Base-by-base conservation (phyloP, 2,113 vertebrate species). In the Pampusana beccarii region DNA sequence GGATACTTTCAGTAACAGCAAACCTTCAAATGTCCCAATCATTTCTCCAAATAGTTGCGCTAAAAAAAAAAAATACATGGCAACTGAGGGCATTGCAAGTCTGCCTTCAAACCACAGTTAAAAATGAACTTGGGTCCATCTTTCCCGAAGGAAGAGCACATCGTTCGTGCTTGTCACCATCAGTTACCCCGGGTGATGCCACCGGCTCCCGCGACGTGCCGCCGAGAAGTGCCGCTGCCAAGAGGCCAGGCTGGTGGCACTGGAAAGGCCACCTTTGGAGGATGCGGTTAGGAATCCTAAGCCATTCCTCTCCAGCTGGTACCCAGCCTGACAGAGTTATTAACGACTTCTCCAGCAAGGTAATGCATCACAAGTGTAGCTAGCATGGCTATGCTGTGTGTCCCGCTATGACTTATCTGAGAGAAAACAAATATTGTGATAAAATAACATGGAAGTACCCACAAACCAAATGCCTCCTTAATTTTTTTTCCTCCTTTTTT, bases 261-360 rank as follows among this genome's bases (percentile, higher is more conserved):
- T 50, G 69, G 50, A 72, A 77, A 69, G 60, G 73, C 71, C 74
- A 74, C 58, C 74, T 94, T 50, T 11, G 51, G 81, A 77, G 81
- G 70, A 73, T 5, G 53, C 4, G 2, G 69, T 62, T 60, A 92
- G 91, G 92, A 62, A 86, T 82, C 48, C 60, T 42, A 46, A 82
- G 66, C 70, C n/a, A 90, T 94, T 50, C 82, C 57, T 86, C 82
- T 92, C 67, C 88, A 82, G 29, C 28, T 11, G 87, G 91, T 33
- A 96, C 53, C 86, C 90, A 90, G 94, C 81, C 91, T 92, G 95
- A 44, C 71, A 84, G 50, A 46, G 96, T 95, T 95, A 94, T 86
- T 95, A 93, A 97, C 13, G 79, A 96, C 80, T 51, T 91, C 74
- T 91, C 28, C 57, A 78, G 54, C 92, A 69, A 86, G n/a, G 82